Evolutionary conservation across 2,113 vertebrate genomes (phyloP), one percentile per base, ranked within the genome.

Genomic region (Cololabis saira): DNA sequence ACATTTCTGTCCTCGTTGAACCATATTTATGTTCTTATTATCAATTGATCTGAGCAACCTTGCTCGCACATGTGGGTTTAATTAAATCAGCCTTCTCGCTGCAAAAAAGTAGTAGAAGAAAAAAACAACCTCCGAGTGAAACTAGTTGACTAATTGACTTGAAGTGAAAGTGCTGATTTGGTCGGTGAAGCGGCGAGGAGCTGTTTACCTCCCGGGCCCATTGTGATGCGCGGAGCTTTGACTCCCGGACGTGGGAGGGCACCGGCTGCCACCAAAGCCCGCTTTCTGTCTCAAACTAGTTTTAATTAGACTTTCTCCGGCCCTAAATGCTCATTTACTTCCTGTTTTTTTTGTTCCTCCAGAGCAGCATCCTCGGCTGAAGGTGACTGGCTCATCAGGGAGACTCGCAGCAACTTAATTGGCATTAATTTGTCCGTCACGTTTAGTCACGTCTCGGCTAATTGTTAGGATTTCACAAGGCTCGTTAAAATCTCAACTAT

Each of bases 161-260:
- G 33, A 37, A 37, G 33, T 37, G 10, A 37, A 37, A 37, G 1
- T 9, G 33, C 33, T 11, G 6, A 9, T 37, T 37, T 37, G 33
- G 6, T 37, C 33, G 5, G 10, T 37, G 33, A 37, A 37, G 6
- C 10, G 33, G 10, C 1, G 33, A 1, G 33, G 10, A 37, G 10
- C 33, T 37, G 33, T 11, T 37, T 7, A 37, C 10, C 33, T 37
- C 33, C 33, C 33, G 6, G 1, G 67, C 19, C 19, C 43, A 21
- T 57, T 79, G 80, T 79, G 19, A 85, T 89, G 75, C 71, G 49
- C 62, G 55, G 53, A 83, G 61, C 50, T 70, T 64, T 86, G 81
- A 88, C 80, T 80, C 67, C 71, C 6, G 10, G 33, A 37, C 24
- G 24, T 59, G 63, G 80, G 71, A 63, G 72, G 51, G 75, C 74